Conservation (phyloP, 2,797 vertebrate genomes). For the Mormyrops attenuatus region DNA sequence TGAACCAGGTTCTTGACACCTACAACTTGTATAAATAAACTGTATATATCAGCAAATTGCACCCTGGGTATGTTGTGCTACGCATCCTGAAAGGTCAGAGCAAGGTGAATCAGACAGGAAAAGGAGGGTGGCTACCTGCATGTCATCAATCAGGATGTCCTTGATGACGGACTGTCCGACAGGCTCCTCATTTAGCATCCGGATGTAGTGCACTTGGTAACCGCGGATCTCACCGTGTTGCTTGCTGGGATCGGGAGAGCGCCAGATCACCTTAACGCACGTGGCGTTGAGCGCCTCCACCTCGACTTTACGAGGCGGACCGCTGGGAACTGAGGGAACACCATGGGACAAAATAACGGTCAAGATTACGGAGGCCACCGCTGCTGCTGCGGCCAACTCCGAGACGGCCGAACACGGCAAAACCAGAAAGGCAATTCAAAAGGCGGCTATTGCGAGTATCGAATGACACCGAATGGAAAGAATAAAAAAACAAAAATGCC, state of each 20-base stretch:
- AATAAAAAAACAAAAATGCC: conserved; percentile 42
- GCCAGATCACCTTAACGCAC: conserved; percentile 87
- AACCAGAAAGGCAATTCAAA: conserved; percentile 34
- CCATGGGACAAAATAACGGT: conserved; percentile 76
- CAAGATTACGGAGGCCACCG: conserved; percentile 63
- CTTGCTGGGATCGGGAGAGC: conserved; percentile 80
- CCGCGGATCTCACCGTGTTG: conserved; percentile 90
- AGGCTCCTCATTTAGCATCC: conserved; percentile 83
- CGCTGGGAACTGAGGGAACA: conserved; percentile 97
- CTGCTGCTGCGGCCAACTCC: conserved; percentile 54
- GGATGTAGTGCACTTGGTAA: conserved; percentile 92
- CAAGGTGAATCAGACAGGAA: neutral
- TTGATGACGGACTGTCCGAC: conserved; percentile 83
- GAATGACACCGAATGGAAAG: conserved; percentile 45
- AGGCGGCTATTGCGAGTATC: conserved; percentile 52
- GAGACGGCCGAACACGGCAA: conserved; percentile 44
- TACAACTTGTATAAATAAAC: neutral
- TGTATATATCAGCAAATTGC: neutral
- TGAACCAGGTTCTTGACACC: neutral
- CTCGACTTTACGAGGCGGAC: conserved; percentile 88
- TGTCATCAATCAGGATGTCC: conserved; percentile 88
- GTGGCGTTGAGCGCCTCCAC: conserved; percentile 92
- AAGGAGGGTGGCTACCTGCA: conserved; percentile 69
- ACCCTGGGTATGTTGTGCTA: neutral
- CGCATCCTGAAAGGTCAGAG: neutral